Evolutionary conservation across 2,888 invertebrate species (phyloP).

Genomic region (Epirrita christyi): DNA sequence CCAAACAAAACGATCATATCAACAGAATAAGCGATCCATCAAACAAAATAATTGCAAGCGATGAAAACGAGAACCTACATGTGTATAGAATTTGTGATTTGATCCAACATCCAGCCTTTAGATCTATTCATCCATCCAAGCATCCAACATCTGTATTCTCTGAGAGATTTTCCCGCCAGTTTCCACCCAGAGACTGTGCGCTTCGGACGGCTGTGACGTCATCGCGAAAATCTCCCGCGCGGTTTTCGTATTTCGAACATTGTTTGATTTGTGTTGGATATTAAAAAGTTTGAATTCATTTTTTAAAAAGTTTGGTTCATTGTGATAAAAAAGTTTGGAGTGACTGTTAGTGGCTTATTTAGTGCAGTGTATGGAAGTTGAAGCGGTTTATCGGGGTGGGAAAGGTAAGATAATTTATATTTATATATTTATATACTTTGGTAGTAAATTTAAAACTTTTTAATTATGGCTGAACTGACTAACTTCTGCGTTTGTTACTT

Average conservation of each 20-base stretch:
- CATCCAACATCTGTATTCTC: constrained; percentile 23
- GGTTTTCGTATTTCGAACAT: constrained; percentile 27
- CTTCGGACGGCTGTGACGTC: constrained; percentile 50
- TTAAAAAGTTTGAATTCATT: constrained; percentile 24
- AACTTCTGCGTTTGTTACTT: no score
- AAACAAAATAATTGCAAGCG: constrained; percentile 35
- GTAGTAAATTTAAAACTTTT: background rate
- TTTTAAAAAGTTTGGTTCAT: background rate
- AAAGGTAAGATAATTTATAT: constrained; percentile 20
- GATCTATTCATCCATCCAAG: no score
- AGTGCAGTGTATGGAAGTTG: constrained; percentile 18
- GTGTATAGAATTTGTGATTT: constrained; percentile 19
- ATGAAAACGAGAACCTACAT: constrained; percentile 30
- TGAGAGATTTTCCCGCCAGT: constrained; percentile 55
- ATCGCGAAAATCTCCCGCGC: constrained; percentile 44
- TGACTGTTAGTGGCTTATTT: constrained; percentile 21
- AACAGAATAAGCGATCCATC: constrained; percentile 32
- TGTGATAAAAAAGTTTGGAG: constrained; percentile 15
- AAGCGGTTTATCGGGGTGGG: constrained; percentile 10
- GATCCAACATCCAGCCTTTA: constrained; percentile 5
- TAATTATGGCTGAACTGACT: background rate
- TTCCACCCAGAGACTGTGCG: constrained; percentile 51
- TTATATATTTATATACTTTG: constrained; percentile 1
- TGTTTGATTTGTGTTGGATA: constrained; percentile 24
- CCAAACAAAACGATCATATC: constrained; percentile 17